phyloP scores from a whole-genome alignment of 2,888 invertebrate genomes.

The Callinectes sapidus region DNA sequence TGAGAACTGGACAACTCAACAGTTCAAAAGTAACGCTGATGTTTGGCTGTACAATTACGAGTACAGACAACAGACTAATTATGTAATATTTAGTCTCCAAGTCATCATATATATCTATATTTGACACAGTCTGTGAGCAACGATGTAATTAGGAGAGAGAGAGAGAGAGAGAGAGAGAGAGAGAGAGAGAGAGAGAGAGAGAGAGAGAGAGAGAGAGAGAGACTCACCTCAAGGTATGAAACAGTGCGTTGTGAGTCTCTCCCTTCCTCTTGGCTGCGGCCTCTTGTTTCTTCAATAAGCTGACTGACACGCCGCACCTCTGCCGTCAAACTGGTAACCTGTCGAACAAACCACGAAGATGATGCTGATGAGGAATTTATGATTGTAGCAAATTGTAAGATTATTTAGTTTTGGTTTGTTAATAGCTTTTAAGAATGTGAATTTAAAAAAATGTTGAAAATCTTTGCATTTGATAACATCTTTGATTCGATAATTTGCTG shows the following conservation, averaged over 20 bases:
- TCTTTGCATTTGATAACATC: too few relatives aligned
- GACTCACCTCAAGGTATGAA: constrained; percentile 38
- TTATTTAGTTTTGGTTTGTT: neutral
- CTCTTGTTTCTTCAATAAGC: constrained; percentile 65
- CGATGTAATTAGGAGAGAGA: too few relatives aligned
- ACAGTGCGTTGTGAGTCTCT: constrained; percentile 57
- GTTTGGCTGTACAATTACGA: too few relatives aligned
- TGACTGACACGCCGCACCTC: constrained; percentile 61
- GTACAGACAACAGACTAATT: too few relatives aligned
- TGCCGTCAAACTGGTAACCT: constrained; percentile 65
- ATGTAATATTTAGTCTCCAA: too few relatives aligned
- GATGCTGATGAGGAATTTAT: neutral
- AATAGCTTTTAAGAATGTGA: too few relatives aligned
- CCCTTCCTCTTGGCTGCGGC: constrained; percentile 44
- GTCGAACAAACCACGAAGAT: neutral
- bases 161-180: neutral
- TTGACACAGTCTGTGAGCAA: too few relatives aligned
- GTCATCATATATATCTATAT: too few relatives aligned
- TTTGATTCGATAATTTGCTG: too few relatives aligned
- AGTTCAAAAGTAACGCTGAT: too few relatives aligned
- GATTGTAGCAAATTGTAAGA: neutral
- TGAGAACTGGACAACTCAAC: too few relatives aligned
- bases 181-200: neutral
- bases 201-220: neutral
- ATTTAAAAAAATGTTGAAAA: too few relatives aligned